phyloP scores from a whole-genome alignment of 1,140 invertebrate genomes.

The Zophobas atratus region DNA sequence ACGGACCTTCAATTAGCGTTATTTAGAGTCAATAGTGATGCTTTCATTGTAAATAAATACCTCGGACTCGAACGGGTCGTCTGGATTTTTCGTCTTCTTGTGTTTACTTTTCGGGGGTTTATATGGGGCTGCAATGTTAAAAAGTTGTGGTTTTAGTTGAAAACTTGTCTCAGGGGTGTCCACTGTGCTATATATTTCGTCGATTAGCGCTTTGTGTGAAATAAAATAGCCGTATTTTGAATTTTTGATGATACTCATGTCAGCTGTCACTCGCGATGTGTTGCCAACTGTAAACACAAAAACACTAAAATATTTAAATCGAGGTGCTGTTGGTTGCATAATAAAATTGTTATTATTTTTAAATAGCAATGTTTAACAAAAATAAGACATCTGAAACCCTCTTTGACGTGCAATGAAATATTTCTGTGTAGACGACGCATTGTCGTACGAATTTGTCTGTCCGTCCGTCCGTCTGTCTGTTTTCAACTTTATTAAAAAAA shows the following conservation, averaged over 20 bases:
- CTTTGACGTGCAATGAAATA: no score
- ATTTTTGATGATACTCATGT: slow-evolving; percentile 25
- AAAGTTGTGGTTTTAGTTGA: slow-evolving; percentile 45
- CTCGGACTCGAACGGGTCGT: slow-evolving; percentile 15
- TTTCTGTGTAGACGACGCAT: no score
- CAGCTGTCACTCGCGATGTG: background rate
- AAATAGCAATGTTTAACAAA: background rate
- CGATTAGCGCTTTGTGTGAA: slow-evolving; percentile 37
- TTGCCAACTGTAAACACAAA: background rate
- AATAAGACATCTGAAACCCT: background rate
- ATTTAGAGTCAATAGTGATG: background rate
- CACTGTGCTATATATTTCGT: slow-evolving; percentile 30
- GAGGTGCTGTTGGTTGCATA: no score
- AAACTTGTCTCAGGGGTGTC: slow-evolving; percentile 1
- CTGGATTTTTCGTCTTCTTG: slow-evolving; percentile 20
- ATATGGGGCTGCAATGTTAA: slow-evolving; percentile 52
- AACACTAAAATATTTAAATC: no score
- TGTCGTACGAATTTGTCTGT: no score
- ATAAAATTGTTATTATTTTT: no score
- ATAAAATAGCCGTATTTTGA: slow-evolving; percentile 43
- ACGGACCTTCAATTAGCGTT: slow-evolving; percentile 18
- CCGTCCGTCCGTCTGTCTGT: no score
- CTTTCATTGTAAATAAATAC: slow-evolving; percentile 35
- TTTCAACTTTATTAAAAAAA: no score
- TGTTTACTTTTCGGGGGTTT: slow-evolving; percentile 26